Percentiles rank a stretch among this genome's conserved stretches.
Conservation (phyloP, 2,113 vertebrate genomes). For the Microtus pennsylvanicus region DNA sequence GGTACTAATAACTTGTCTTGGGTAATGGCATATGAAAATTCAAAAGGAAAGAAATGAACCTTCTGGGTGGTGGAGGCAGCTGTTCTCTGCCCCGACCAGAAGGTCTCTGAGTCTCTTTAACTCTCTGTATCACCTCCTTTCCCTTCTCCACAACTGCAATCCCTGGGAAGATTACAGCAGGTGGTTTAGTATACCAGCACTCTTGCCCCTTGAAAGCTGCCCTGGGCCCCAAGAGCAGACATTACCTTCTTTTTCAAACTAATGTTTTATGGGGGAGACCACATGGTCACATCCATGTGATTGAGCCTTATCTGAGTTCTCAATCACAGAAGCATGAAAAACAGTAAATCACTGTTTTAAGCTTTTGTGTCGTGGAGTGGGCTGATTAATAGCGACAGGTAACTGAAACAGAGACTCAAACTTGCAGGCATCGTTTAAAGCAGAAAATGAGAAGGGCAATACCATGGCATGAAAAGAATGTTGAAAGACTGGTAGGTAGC, state of each 20-base stretch:
- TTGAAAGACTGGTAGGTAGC: background rate
- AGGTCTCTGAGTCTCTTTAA: background rate
- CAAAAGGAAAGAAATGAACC: background rate
- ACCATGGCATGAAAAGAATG: background rate
- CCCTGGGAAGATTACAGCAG: background rate
- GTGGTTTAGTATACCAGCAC: background rate
- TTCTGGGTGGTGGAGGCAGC: background rate
- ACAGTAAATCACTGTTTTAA: background rate
- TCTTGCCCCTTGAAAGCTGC: background rate
- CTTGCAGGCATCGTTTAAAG: constrained; percentile 3
- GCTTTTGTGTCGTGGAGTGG: background rate
- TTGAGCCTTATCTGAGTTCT: background rate
- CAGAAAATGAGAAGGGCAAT: background rate
- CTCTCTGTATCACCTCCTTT: background rate
- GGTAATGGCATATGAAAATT: background rate
- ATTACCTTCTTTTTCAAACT: background rate
- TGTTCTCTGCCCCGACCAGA: background rate
- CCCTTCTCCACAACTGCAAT: background rate
- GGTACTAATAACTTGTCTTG: background rate
- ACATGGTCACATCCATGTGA: background rate
- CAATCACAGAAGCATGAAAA: background rate
- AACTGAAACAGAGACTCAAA: constrained; percentile 33
- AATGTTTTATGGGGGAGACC: background rate
- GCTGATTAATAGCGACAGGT: background rate
- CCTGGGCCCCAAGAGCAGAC: no score